Base-by-base conservation (phyloP, 2,888 invertebrate genomes). In the Mythimna lalbum region DNA sequence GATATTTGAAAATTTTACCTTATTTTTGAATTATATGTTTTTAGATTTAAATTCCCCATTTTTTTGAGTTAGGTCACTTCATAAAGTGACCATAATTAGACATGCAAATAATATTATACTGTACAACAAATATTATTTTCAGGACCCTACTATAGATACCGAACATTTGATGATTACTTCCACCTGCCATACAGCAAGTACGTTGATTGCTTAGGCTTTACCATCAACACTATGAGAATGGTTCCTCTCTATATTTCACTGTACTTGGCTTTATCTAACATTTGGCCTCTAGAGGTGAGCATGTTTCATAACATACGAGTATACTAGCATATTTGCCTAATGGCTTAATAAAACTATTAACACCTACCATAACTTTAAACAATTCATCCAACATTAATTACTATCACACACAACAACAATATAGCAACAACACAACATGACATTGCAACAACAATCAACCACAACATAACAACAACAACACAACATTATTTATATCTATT, bases 71-170 rank as follows among this genome's bases (percentile, higher is more conserved):
- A 27, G 27, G 27, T 27, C 3, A 27, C 27, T 27, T 27, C 4
- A 27, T n/a, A n/a, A n/a, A n/a, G n/a, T n/a, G n/a, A n/a, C n/a
- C n/a, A n/a, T 1, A 4, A 27, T 27, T 27, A 27, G 4, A 4
- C 27, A 27, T 27, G 27, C 2, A 27, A 27, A 27, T 27, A 27
- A 27, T 27, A 27, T 27, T 27, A 27, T 39, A 9, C 14, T 9
- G 3, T 39, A 14, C 39, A 14, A 39, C 14, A 14, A 39, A 14
- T 19, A 27, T 75, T 57, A 27, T 27, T 96, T 96, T 72, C 93
- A 99, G 99, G 99, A 70, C 99, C 99, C 0, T 99, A 99, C 91
- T 99, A 98, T 93, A 97, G 98, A 63, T 99, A 98, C 90, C 97
- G 98, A 86, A 98, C 98, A 12, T 99, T 97, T 89, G 96, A 97